phyloP scores from a whole-genome alignment of 2,888 invertebrate species.

The Hedya salicella region DNA sequence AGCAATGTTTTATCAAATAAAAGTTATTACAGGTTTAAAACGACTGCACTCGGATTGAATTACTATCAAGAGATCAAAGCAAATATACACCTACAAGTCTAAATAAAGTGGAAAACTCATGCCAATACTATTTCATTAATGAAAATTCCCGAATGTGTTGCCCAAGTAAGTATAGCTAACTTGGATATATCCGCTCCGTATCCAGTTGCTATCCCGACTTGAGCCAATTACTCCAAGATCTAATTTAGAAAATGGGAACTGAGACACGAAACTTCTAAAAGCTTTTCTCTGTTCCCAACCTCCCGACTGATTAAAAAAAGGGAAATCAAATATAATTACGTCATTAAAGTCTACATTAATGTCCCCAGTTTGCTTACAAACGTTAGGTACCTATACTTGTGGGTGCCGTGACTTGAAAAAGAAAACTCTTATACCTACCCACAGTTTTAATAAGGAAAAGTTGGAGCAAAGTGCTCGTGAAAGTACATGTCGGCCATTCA shows the following conservation, averaged over 20 bases:
- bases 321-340: constrained; percentile 13
- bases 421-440: constrained; percentile 7
- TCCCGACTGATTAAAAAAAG: constrained; percentile 31
- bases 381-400: neutral
- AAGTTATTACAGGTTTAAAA: too few species aligned
- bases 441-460: constrained; percentile 33
- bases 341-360: constrained; percentile 13
- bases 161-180: too few species aligned
- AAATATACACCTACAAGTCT: neutral
- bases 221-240: constrained; percentile 15
- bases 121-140: constrained; percentile 5
- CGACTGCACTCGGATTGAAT: too few species aligned
- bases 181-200: constrained; percentile 5
- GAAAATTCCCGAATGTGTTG: constrained; percentile 13
- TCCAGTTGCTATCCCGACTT: constrained; percentile 2
- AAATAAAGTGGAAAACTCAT: constrained; percentile 8
- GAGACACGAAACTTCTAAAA: constrained; percentile 61
- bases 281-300: constrained; percentile 56
- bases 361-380: constrained; percentile 17
- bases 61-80: too few species aligned
- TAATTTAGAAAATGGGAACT: constrained; percentile 55
- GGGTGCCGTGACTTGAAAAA: constrained; percentile 14
- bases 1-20: neutral
- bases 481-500: constrained; percentile 15
- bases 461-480: constrained; percentile 19